Evolutionary conservation across 2,797 vertebrate genomes (phyloP).

Genomic region (Carapus acus): DNA sequence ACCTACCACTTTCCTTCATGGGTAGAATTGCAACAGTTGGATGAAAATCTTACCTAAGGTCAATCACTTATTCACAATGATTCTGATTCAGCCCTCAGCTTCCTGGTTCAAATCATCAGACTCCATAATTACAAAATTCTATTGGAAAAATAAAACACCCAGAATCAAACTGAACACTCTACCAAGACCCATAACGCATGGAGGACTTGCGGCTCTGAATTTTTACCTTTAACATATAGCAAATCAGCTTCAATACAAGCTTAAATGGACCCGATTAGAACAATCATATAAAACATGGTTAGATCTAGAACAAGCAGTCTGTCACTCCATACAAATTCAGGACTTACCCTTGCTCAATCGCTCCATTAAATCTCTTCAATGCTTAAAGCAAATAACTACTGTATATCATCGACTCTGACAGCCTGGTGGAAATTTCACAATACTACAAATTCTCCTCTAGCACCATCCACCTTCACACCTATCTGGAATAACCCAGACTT

Average conservation of each 20-base stretch:
- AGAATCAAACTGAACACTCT: too few species aligned
- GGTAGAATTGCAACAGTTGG: background rate
- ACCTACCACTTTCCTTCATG: background rate
- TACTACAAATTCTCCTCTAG: too few species aligned
- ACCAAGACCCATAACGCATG: too few species aligned
- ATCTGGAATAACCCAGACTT: too few species aligned
- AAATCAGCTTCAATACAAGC: background rate
- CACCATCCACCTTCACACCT: too few species aligned
- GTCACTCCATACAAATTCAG: background rate
- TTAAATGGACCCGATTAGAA: background rate
- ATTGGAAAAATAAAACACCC: too few species aligned
- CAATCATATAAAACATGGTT: background rate
- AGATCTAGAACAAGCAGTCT: background rate
- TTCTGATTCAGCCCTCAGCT: background rate
- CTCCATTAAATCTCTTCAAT: background rate
- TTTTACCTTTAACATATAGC: background rate
- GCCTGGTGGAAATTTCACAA: too few species aligned
- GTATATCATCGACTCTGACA: too few species aligned
- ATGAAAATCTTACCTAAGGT: background rate
- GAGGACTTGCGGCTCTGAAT: background rate
- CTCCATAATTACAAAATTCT: too few species aligned
- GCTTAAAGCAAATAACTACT: background rate
- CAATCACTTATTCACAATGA: background rate
- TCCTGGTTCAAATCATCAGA: too few species aligned
- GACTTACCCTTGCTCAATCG: background rate